Conservation (phyloP, 2,888 invertebrate species). For the Heliconius aoede region DNA sequence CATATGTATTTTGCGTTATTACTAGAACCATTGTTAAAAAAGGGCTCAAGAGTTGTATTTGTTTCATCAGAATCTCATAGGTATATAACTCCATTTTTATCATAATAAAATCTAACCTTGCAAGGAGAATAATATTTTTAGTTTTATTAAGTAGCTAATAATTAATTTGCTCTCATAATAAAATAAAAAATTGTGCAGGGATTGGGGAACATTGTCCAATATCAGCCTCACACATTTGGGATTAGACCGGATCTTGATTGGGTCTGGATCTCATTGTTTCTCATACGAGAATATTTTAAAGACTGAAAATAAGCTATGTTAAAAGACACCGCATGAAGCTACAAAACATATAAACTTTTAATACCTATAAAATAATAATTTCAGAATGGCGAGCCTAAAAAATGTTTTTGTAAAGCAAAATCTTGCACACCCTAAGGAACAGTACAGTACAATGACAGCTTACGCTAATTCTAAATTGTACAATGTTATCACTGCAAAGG, state of each 20-base stretch:
- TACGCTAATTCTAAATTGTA: constrained; percentile 96
- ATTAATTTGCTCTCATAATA: too few relatives aligned
- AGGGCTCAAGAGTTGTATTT: constrained; percentile 90
- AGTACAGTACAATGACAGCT: constrained; percentile 92
- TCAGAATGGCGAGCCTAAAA: constrained; percentile 75
- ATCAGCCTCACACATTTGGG: too few relatives aligned
- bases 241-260: too few relatives aligned
- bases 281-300: too few relatives aligned
- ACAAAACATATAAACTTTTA: not conserved
- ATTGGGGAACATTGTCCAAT: too few relatives aligned
- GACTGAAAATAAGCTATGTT: too few relatives aligned
- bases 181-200: too few relatives aligned
- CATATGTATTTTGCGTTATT: constrained; percentile 91
- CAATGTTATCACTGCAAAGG: constrained; percentile 92
- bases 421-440: constrained; percentile 87
- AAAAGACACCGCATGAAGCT: too few relatives aligned
- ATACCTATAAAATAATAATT: constrained; percentile 46
- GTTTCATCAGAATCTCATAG: constrained; percentile 96
- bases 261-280: too few relatives aligned
- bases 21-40: constrained; percentile 87
- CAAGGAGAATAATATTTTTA: too few relatives aligned
- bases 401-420: constrained; percentile 82
- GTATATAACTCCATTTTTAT: constrained; percentile 67
- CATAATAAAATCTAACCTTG: too few relatives aligned
- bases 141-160: too few relatives aligned